A percentile compares a stretch with the other conserved stretches of the same genome.
Evolutionary conservation across 2,113 vertebrate genomes (phyloP).

Genomic region (Climacteris rufus): DNA sequence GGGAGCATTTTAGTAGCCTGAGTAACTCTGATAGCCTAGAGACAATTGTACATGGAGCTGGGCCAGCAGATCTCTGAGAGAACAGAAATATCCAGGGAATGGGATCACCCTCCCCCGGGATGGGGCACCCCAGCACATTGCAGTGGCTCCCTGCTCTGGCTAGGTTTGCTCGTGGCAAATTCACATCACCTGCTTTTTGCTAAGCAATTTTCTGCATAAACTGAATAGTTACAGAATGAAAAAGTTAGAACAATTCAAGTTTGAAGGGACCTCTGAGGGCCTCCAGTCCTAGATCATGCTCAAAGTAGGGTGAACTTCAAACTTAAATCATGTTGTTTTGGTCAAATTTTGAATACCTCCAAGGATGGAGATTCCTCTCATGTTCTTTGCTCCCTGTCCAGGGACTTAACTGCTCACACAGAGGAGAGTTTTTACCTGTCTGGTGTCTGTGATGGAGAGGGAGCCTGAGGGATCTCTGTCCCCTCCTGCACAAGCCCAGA

Average conservation of each 20-base stretch:
- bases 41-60: background rate
- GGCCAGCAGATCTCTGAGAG: background rate
- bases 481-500: fast-evolving
- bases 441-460: background rate
- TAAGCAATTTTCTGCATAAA: background rate
- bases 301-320: background rate
- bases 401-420: fast-evolving
- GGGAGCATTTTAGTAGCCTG: background rate
- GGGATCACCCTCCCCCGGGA: background rate
- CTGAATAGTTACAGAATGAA: background rate
- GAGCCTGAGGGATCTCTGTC: fast-evolving
- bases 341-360: background rate
- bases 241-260: background rate
- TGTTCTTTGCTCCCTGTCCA: background rate
- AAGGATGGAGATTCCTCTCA: background rate
- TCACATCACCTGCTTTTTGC: background rate
- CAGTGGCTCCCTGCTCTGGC: background rate
- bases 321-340: fast-evolving
- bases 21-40: background rate
- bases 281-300: background rate
- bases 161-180: background rate
- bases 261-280: background rate
- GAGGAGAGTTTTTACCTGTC: background rate
- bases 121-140: background rate
- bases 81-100: background rate